Evolutionary conservation across 2,797 vertebrate genomes (phyloP).

Genomic region (Phataginus tetradactyla): DNA sequence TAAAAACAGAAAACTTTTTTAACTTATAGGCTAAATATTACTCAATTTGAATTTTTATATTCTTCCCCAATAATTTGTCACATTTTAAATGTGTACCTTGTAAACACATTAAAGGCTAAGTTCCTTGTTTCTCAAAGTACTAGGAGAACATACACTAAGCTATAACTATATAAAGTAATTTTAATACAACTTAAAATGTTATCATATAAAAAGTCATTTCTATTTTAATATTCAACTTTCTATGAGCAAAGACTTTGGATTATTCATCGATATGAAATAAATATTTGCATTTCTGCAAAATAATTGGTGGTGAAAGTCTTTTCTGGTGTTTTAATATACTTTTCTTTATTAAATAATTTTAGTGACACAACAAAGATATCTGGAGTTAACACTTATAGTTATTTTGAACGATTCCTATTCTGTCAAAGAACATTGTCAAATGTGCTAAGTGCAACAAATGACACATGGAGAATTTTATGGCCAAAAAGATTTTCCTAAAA

Average conservation of each 20-base stretch:
- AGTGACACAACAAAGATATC: slow-evolving; percentile 10
- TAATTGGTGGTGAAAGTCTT: neutral
- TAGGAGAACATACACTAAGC: neutral
- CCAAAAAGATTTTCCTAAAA: neutral
- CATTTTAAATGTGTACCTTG: slow-evolving; percentile 24
- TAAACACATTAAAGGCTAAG: neutral
- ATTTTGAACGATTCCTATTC: slow-evolving; percentile 8
- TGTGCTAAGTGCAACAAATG: neutral
- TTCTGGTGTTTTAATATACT: neutral
- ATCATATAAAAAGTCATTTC: slow-evolving; percentile 34
- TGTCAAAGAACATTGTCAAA: neutral
- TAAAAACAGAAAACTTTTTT: neutral
- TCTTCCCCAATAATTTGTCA: neutral
- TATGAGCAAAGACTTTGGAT: neutral
- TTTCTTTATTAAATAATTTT: slow-evolving; percentile 19
- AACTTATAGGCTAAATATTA: slow-evolving; percentile 26
- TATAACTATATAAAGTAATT: neutral
- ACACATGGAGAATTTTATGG: neutral
- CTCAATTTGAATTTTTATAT: slow-evolving; percentile 40
- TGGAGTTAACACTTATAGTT: slow-evolving; percentile 3
- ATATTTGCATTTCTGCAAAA: slow-evolving; percentile 47
- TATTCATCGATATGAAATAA: slow-evolving; percentile 26
- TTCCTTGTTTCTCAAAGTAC: neutral
- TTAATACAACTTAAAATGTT: neutral
- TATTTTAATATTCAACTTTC: slow-evolving; percentile 28